phyloP scores from a whole-genome alignment of 1,140 invertebrate genomes.

The Drosophila littoralis region DNA sequence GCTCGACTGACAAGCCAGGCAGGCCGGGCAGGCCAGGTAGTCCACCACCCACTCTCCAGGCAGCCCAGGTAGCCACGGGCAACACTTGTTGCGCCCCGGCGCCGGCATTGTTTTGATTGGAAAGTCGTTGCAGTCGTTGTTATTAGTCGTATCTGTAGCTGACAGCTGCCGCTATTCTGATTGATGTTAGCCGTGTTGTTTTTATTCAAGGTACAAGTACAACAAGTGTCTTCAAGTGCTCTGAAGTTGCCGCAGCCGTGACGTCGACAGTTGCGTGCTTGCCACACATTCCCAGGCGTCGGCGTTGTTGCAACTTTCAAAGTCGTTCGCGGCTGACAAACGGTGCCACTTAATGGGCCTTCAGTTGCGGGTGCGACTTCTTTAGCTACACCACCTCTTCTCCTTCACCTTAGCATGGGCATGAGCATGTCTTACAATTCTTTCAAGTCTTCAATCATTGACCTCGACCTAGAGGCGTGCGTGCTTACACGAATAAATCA shows the following conservation, averaged over 20 bases:
- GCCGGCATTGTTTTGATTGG: conserved; percentile 52
- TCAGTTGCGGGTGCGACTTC: conserved; percentile 57
- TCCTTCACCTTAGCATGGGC: background rate
- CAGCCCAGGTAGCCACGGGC: conserved; percentile 27
- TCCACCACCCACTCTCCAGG: no score
- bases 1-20: conserved; percentile 48
- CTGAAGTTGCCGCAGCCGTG: conserved; percentile 4
- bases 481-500: conserved; percentile 66
- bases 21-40: background rate
- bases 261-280: conserved; percentile 65
- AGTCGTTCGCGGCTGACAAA: conserved; percentile 59
- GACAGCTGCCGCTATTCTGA: conserved; percentile 52
- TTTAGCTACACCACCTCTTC: conserved; percentile 23
- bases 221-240: conserved; percentile 79
- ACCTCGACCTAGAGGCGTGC: conserved; percentile 72
- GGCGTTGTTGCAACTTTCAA: conserved; percentile 61
- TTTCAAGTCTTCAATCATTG: conserved; percentile 43
- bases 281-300: conserved; percentile 58
- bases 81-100: conserved; percentile 55
- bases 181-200: conserved; percentile 47
- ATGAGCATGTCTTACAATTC: conserved; percentile 40
- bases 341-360: conserved; percentile 60
- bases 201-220: conserved; percentile 50
- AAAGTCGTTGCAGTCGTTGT: conserved; percentile 41
- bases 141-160: conserved; percentile 14